Evolutionary conservation across 2,888 invertebrate genomes (phyloP), one percentile per base, ranked within the genome.

Genomic region (Heteropelma amictum): DNA sequence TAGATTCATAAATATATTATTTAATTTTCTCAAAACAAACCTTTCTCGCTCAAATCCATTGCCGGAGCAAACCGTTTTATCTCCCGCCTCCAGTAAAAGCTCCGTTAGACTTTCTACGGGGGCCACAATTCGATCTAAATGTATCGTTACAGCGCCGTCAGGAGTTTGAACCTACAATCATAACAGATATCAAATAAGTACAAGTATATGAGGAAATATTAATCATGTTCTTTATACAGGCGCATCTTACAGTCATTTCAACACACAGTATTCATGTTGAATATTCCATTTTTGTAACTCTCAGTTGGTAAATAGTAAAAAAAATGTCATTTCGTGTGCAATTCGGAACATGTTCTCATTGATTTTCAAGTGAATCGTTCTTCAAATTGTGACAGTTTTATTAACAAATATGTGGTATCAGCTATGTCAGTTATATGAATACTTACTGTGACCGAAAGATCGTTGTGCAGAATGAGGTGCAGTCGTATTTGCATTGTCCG

Each of bases 161-260:
- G 54, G 54, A 54, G 54, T 54, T n/a, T 23, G 54, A 21, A 7
- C 54, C 54, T 54, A 21, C 38, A 54, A 54, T 19, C 54, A 35
- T 7, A 54, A 51, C 30, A 7, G 30, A 51, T 17, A 14, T 51
- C 26, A 23, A 23, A 49, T 26, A n/a, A 49, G 6, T 45, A 45
- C 21, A 21, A 45, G 10, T 45, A 5, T 45, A n/a, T 45, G n/a
- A 21, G n/a, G 21, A 21, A 45, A 21, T 45, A 45, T 6, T 45
- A 14, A 51, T 49, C 49, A 26, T 49, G 49, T n/a, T 26, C 23
- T 49, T 49, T 28, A 49, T 49, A 49, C 49, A 49, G 49, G 49
- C 49, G 49, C 49, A 49, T 49, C 49, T 49, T 49, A 49, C 7
- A 49, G 12, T 49, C 26, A 26, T 49, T 49, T 49, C 49, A 49